phyloP scores from a whole-genome alignment of 2,888 invertebrate genomes.

The Xanthorhoe designata region DNA sequence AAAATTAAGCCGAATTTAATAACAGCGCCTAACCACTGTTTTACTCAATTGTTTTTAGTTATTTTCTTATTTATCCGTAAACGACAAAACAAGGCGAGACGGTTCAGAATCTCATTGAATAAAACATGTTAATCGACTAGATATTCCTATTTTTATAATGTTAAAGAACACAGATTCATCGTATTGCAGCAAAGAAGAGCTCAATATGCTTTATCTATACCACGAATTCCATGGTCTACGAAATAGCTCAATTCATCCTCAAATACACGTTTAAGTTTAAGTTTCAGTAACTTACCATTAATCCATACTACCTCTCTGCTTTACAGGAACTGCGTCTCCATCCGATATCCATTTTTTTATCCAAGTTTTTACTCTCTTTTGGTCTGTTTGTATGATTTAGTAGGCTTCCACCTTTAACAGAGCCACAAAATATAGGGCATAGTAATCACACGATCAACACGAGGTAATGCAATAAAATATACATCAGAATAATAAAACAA shows the following conservation, averaged over 20 bases:
- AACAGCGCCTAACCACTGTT: no score
- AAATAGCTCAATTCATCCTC: constrained; percentile 11
- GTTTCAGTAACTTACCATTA: constrained; percentile 57
- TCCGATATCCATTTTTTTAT: constrained; percentile 48
- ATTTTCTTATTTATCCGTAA: neutral
- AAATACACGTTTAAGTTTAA: constrained; percentile 16
- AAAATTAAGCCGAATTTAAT: no score
- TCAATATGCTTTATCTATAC: neutral
- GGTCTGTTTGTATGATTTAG: constrained; percentile 53
- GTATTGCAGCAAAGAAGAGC: constrained; percentile 15
- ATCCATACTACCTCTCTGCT: constrained; percentile 55
- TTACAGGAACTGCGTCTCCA: constrained; percentile 39
- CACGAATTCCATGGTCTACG: neutral
- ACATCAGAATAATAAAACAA: constrained; percentile 50
- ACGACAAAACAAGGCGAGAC: no score
- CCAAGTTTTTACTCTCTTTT: constrained; percentile 49
- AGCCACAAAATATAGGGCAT: constrained; percentile 72
- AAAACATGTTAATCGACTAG: neutral
- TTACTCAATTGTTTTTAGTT: neutral
- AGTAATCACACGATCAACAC: constrained; percentile 65
- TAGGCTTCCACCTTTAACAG: constrained; percentile 79
- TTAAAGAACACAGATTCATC: constrained; percentile 1
- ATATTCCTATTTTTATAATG: neutral
- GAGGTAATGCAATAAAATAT: constrained; percentile 56
- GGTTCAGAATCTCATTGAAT: neutral